These are phyloP conservation scores for Platyrinchus mystaceus DNA, from an alignment of 2,797 vertebrate genomes.

Conservation along the genomic window DNA sequence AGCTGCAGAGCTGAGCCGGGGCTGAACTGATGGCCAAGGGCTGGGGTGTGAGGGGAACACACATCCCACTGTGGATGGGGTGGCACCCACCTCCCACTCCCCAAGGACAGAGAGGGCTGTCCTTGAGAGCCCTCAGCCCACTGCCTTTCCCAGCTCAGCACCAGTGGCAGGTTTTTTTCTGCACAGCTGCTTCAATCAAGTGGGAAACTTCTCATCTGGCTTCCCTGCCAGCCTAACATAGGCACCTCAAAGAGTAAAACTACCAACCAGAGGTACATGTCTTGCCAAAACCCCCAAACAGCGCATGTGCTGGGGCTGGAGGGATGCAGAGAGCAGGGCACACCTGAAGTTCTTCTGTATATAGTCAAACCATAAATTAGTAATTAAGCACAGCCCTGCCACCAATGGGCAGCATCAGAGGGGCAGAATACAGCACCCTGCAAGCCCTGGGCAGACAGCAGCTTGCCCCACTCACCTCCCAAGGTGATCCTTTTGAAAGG, in stretches of 20 bases:
- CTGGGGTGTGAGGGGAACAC: not conserved
- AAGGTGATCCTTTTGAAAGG: not conserved
- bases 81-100: not conserved
- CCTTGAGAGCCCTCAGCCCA: not conserved
- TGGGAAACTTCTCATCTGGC: not conserved
- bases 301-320: not conserved
- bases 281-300: not conserved
- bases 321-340: not conserved
- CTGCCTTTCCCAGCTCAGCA: not conserved
- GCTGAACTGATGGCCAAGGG: rapidly evolving
- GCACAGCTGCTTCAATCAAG: not conserved
- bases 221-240: not conserved
- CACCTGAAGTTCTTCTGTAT: not conserved
- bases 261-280: not conserved
- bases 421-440: not conserved
- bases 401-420: not conserved
- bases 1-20: not conserved
- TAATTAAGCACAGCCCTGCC: not conserved
- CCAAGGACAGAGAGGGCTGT: not conserved
- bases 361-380: not conserved
- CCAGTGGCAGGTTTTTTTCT: not conserved
- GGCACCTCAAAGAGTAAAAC: not conserved
- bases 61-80: not conserved
- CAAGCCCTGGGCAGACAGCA: not conserved
- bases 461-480: not conserved